Base-by-base conservation (phyloP, 2,113 vertebrate genomes). In the Notothenia rossii region DNA sequence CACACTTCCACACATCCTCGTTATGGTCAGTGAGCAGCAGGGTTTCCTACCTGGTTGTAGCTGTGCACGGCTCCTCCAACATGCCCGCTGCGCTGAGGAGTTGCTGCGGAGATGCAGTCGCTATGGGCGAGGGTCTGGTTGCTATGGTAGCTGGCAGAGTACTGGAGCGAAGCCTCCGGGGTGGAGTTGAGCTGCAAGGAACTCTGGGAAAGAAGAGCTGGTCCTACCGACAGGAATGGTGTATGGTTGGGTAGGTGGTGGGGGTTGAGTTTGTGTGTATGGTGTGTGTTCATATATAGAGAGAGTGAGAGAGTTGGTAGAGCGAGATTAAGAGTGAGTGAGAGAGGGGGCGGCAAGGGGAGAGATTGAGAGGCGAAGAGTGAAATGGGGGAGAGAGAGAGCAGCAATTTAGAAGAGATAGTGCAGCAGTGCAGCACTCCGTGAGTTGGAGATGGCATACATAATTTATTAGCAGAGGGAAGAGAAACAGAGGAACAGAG, bases 141-240 rank as follows among this genome's bases (percentile, higher is more conserved):
- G 96, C 98, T 98, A 95, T 99, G 98, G 96, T 99, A 99, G 96
- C 97, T 97, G 93, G 97, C 96, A 25, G 98, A 97, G 95, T 97
- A 99, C 96, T 99, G 98, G 94, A 99, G 98, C 90, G 97, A 97
- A 90, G 96, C 97, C 95, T 99, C 98, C 72, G 97, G 96, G 94
- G 98, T 98, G 95, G 98, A 97, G 95, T 96, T 97, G 95, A 99
- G 97, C 95, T 99, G 98, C 94, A 99, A 97, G 65, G 97, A 94
- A 93, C 97, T 98, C 97, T 99, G 98, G 94, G 98, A 98, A 87
- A 99, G 97, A 83, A 98, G 96, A 92, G 96, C 96, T 83, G 98
- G 97, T 92, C 98, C 98, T 99, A 96, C 92, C 78, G 82, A 95
- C 67, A 75, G 82, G 59, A 86, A 74, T 69, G 54, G 84, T 86